Base-by-base conservation (phyloP, 37 sponge, comb jelly and placozoan genomes). In the Oscarella lobularis region DNA sequence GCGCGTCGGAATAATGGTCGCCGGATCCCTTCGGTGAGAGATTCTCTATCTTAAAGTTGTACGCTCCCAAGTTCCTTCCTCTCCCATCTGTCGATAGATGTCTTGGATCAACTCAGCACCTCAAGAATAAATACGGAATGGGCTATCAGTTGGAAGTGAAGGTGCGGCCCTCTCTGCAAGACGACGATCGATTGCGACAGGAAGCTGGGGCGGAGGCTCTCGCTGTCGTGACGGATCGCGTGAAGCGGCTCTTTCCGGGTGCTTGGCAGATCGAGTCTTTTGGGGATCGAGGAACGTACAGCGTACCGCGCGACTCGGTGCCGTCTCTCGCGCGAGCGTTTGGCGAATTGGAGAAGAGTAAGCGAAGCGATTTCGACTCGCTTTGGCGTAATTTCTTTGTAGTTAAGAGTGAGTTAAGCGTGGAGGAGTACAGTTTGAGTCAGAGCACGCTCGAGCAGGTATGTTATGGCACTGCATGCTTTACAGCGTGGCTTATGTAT, bases 91-190 rank as follows among this genome's bases (percentile, higher is more conserved):
- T n/a, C n/a, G n/a, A 27, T 48, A 68, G 71, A 35, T 86, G 87
- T 40, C 38, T 86, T 1, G 92, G 88, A 0, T 76, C 85, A 2
- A 82, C 85, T 68, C 80, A 71, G n/a, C 74, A 85, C 1, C 79
- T 91, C 66, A 91, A 91, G 85, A 76, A 79, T 39, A 82, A 78
- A 36, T 90, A 83, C 76, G 91, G 91, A 3, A 41, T 67, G 71
- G 87, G 87, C 34, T 90, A 90, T 60, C 84, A 90, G 75, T 78
- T 90, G n/a, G 66, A 85, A 66, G 76, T 88, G 68, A 73, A 85
- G 31, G 5, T 68, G 71, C 33, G 14, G 14, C 9, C 60, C 14
- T 9, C 9, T 9, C 60, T 27, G 60, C 14, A n/a, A n/a, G n/a
- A n/a, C n/a, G n/a, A n/a, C n/a, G n/a, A 20, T 48, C 60, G 60